Evolutionary conservation across 2,888 invertebrate genomes (phyloP).

Genomic region (Ramazzottius varieornatus): DNA sequence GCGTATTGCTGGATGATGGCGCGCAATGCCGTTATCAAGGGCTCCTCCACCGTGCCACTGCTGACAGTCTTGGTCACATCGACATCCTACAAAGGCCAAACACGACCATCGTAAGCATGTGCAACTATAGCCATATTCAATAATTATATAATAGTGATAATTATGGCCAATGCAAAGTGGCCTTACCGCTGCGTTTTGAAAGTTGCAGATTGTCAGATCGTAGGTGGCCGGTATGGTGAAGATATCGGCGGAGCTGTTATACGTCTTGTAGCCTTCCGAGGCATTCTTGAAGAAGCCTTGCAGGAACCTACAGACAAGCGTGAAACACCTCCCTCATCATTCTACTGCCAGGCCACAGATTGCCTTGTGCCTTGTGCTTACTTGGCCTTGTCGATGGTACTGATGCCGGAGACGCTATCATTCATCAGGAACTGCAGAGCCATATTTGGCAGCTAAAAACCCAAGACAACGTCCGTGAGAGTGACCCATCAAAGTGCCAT

Average conservation of each 20-base stretch:
- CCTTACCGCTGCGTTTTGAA: neutral
- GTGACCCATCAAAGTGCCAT: too few species aligned
- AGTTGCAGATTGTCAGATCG: neutral
- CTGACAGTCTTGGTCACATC: neutral
- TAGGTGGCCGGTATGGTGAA: neutral
- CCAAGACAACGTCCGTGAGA: too few species aligned
- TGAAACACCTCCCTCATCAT: neutral
- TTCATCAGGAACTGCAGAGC: neutral
- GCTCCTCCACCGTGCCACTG: neutral
- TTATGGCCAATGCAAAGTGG: neutral
- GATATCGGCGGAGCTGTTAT: neutral
- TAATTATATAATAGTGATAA: too few species aligned
- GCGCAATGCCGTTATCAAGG: neutral
- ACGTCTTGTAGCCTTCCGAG: neutral
- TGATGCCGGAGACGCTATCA: neutral
- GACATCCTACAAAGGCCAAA: neutral
- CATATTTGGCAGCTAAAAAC: constrained; percentile 2
- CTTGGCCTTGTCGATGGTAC: neutral
- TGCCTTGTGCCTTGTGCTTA: neutral
- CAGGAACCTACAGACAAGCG: neutral
- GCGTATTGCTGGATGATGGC: neutral
- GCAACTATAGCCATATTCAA: too few species aligned
- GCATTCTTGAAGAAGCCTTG: neutral
- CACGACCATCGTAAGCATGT: too few species aligned
- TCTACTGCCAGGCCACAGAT: neutral